These are phyloP conservation scores for Steinernema khuongi DNA, from an alignment of 1,140 invertebrate species.

Conservation along the genomic window DNA sequence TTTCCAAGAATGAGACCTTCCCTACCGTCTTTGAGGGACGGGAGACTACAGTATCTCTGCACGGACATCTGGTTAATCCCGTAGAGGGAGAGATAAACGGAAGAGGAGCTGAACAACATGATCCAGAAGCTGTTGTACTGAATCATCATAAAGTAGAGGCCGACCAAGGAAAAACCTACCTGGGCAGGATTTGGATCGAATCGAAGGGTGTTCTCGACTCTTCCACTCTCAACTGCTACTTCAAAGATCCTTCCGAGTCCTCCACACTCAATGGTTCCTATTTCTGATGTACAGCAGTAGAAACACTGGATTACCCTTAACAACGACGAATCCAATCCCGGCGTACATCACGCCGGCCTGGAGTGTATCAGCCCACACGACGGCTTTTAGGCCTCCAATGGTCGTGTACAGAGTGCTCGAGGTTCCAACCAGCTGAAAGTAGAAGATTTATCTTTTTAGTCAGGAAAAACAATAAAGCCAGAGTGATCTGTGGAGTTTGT, in stretches of 20 bases:
- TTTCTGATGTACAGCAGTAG: too few relatives aligned
- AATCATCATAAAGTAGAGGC: too few relatives aligned
- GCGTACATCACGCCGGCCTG: constrained; percentile 17
- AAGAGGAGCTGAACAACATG: not conserved
- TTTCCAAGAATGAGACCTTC: too few relatives aligned
- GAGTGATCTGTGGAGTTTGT: too few relatives aligned
- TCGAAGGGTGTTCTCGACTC: not conserved
- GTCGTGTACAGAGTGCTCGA: not conserved
- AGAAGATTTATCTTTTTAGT: not conserved
- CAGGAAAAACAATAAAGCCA: not conserved
- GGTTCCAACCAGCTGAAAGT: not conserved
- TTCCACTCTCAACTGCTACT: not conserved
- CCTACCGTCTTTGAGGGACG: not conserved
- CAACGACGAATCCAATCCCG: not conserved
- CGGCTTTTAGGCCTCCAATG: constrained; percentile 20
- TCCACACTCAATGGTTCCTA: too few relatives aligned
- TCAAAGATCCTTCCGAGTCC: not conserved
- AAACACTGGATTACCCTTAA: constrained; percentile 2
- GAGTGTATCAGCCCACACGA: constrained; percentile 19
- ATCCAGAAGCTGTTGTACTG: constrained; percentile 15
- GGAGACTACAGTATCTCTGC: constrained; percentile 18
- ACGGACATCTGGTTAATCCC: constrained; percentile 17
- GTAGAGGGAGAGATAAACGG: not conserved
- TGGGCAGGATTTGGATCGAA: not conserved
- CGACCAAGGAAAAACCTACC: too few relatives aligned